A percentile compares a stretch with the other conserved stretches of the same genome.
Conservation (phyloP, 2,113 vertebrate species). For the Stigmatopora nigra region DNA sequence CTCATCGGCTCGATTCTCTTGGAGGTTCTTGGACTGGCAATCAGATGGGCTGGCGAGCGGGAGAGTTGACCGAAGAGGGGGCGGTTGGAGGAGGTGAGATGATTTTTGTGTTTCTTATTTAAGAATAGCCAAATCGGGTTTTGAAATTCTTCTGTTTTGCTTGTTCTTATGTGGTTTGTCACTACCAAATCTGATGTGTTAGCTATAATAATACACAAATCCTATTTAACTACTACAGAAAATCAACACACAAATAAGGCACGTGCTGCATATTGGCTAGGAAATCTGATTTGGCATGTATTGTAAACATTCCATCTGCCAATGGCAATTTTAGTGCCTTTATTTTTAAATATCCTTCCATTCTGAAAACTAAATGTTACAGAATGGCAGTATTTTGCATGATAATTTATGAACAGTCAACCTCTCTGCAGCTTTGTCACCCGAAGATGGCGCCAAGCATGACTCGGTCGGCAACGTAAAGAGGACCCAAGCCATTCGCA, state of each 20-base stretch:
- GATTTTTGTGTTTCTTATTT: not conserved
- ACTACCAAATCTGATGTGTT: no score
- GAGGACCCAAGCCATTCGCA: constrained; percentile 81
- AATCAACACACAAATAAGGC: no score
- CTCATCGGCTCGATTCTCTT: constrained; percentile 70
- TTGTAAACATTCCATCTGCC: no score
- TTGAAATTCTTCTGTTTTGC: not conserved
- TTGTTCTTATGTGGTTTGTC: not conserved
- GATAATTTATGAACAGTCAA: not conserved
- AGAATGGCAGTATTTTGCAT: not conserved
- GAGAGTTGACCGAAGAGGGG: constrained; percentile 75
- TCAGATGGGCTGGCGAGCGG: constrained; percentile 74
- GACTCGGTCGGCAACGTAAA: constrained; percentile 77
- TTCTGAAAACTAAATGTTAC: not conserved
- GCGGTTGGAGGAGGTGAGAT: constrained; percentile 82
- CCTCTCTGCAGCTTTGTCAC: constrained; percentile 46
- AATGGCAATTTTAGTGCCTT: not conserved
- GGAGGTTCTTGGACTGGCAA: constrained; percentile 75
- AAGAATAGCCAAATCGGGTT: not conserved
- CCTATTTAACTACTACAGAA: no score
- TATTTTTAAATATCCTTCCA: not conserved
- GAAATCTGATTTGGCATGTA: no score
- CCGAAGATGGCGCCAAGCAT: constrained; percentile 71
- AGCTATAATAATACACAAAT: no score
- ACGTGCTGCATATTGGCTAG: no score